Evolutionary conservation across 2,888 invertebrate species (phyloP).

Genomic region (Empis livida): DNA sequence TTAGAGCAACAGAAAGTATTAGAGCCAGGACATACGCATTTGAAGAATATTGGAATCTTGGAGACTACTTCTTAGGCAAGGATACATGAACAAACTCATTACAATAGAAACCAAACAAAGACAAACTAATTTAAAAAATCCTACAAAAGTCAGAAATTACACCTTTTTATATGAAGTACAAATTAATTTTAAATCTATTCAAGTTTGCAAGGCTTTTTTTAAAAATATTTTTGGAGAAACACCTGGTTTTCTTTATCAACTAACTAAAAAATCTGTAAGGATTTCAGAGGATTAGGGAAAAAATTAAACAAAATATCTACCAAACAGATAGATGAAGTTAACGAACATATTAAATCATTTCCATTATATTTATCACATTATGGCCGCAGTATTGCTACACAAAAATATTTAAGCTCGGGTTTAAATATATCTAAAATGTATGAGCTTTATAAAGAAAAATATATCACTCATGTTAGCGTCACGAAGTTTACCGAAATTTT

Average conservation of each 20-base stretch:
- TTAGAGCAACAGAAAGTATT: not conserved
- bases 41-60: not conserved
- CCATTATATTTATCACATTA: not conserved
- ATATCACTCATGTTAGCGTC: not conserved
- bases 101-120: not conserved
- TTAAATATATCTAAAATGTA: not conserved
- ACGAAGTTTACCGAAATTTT: not conserved
- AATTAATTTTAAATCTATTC: not conserved
- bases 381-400: not conserved
- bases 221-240: not conserved
- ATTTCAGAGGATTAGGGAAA: not conserved
- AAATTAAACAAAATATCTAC: not conserved
- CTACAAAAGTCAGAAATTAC: not conserved
- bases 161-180: not conserved
- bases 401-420: not conserved
- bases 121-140: not conserved
- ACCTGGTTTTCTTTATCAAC: not conserved
- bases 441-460: not conserved
- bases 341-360: not conserved
- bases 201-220: not conserved
- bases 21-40: too few species aligned
- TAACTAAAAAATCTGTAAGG: not conserved
- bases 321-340: not conserved
- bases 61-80: not conserved
- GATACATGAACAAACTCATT: not conserved